Base-by-base conservation (phyloP, 2,797 vertebrate genomes). In the Melanotaenia pygmaea region DNA sequence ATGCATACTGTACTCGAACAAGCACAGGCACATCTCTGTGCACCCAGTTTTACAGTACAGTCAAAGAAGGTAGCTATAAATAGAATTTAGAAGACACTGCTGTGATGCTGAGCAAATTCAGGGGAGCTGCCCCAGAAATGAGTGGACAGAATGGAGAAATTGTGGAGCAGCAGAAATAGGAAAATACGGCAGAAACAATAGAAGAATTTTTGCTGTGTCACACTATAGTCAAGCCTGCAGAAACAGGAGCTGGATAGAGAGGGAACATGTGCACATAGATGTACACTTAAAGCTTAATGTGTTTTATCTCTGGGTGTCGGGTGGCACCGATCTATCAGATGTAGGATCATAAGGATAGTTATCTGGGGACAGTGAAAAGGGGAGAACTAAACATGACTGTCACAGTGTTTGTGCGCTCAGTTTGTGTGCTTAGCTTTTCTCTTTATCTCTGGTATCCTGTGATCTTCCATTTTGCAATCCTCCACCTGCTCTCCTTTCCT, bases 121-220 rank as follows among this genome's bases (percentile, higher is more conserved):
- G 56, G 65, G 74, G 72, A 72, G 77, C 50, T 77, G 72, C 78
- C 80, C 75, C 81, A 88, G 83, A 83, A 88, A 83, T 67, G 7
- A 24, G 58, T 18, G 8, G 53, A 20, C 45, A 58, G 30, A 74
- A 47, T 2, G 51, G 51, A 47, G 47, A 66, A 59, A 38, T 57
- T 34, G 61, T 28, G 11, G 63, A 63, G 72, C 24, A 28, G 11
- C n/a, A 65, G 61, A 38, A 11, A 64, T 26, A 51, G 30, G 8
- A 71, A 60, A 79, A 59, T 38, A 50, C 53, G 59, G 38, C 45
- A 50, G 22, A 54, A 3, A 45, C 47, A 54, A 5, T 40, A 30
- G 22, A 50, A 59, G 43, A 40, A 67, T 88, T 90, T 45, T 79
- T 85, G 89, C 88, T 80, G 78, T 60, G 76, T 91, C 83, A 89